A percentile compares a stretch with the other conserved stretches of the same genome.
Conservation (phyloP, 2,888 invertebrate genomes). For the Drosophila helvetica region DNA sequence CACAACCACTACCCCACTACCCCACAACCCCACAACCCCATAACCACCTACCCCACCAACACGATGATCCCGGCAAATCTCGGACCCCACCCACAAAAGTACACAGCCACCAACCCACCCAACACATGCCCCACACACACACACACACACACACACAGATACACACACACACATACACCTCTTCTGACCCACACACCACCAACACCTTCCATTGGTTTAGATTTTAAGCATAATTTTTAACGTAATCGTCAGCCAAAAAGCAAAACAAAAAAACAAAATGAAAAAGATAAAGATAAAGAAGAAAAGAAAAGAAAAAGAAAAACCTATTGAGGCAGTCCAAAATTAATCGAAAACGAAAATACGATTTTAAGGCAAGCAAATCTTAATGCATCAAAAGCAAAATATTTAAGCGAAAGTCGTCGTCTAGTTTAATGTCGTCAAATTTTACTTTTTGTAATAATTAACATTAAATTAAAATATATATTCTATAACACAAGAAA, state of each 20-base stretch:
- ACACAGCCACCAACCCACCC: conserved; percentile 17
- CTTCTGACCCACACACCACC: conserved; percentile 45
- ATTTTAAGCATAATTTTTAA: conserved; percentile 81
- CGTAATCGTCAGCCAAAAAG: conserved; percentile 73
- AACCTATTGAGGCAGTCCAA: conserved; percentile 68
- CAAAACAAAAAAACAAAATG: conserved; percentile 30
- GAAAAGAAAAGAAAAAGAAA: conserved; percentile 34
- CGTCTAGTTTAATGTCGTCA: conserved; percentile 83
- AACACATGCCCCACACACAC: conserved; percentile 38
- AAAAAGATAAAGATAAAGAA: neutral
- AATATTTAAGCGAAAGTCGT: conserved; percentile 70
- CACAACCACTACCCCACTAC: conserved; percentile 10
- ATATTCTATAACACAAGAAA: conserved; percentile 63
- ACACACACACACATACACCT: conserved; percentile 36
- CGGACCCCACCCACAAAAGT: conserved; percentile 35
- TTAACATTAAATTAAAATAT: conserved; percentile 75
- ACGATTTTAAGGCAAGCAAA: conserved; percentile 67
- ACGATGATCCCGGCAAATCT: conserved; percentile 20
- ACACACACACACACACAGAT: conserved; percentile 37
- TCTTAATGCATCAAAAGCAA: conserved; percentile 63
- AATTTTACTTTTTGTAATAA: conserved; percentile 82
- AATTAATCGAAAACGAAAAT: conserved; percentile 61
- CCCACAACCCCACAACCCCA: conserved; percentile 9
- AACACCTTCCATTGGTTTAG: conserved; percentile 80
- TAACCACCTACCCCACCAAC: conserved; percentile 2